Percentiles rank a stretch among this genome's conserved stretches.
phyloP scores from a whole-genome alignment of 2,888 invertebrate genomes.

The Dioctria linearis region DNA sequence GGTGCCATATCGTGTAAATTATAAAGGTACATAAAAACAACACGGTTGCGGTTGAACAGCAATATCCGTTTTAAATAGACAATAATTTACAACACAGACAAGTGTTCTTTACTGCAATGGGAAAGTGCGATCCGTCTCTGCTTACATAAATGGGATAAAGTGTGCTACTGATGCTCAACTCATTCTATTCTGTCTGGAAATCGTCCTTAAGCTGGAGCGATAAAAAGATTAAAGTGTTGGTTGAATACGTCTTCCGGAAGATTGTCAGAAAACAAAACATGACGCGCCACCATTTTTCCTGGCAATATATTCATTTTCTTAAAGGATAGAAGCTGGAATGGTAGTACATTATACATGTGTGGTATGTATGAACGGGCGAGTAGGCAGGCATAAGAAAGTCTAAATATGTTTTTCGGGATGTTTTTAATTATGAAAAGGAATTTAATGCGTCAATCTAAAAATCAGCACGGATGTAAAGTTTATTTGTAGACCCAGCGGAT shows the following conservation, averaged over 20 bases:
- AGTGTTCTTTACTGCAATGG: neutral
- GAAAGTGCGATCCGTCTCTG: neutral
- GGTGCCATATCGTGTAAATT: neutral
- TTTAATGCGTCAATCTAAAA: too few species aligned
- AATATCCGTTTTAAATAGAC: conserved; percentile 3
- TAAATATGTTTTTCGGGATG: too few species aligned
- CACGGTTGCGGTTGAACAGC: neutral
- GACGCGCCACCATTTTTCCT: neutral
- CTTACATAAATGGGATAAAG: neutral
- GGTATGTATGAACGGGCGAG: too few species aligned
- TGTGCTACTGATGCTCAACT: neutral
- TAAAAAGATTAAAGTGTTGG: conserved; percentile 6
- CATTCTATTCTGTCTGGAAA: neutral
- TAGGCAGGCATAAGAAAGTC: too few species aligned
- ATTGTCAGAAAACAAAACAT: neutral
- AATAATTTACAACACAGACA: neutral
- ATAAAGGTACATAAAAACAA: conserved; percentile 1
- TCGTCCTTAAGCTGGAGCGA: neutral
- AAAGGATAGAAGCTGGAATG: too few species aligned
- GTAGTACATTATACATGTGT: too few species aligned
- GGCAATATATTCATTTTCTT: neutral
- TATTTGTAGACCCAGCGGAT: too few species aligned
- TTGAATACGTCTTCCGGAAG: neutral
- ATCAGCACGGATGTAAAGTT: too few species aligned
- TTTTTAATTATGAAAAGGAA: too few species aligned